Evolutionary conservation across 2,888 invertebrate genomes (phyloP).

Genomic region (Callyntrura guangdongensis): DNA sequence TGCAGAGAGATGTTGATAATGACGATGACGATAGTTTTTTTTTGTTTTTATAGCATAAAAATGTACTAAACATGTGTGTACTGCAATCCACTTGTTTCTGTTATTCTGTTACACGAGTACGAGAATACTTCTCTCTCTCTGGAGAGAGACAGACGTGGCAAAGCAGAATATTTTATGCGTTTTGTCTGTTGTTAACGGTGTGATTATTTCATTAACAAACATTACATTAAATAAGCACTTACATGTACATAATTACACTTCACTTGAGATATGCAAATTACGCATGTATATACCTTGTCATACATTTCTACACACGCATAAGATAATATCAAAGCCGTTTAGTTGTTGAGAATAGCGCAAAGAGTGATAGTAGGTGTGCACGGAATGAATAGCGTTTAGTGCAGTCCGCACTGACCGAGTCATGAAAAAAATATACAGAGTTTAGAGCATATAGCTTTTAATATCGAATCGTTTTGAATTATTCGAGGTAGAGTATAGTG

Average conservation of each 20-base stretch:
- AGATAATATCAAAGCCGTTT: conserved; percentile 35
- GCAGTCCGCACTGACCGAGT: neutral
- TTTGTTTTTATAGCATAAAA: neutral
- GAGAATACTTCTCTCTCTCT: too few species aligned
- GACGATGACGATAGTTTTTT: neutral
- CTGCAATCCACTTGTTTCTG: conserved; percentile 20
- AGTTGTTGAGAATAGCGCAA: neutral
- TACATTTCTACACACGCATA: conserved; percentile 42
- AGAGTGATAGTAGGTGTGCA: neutral
- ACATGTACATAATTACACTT: conserved; percentile 71
- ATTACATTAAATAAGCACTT: conserved; percentile 69
- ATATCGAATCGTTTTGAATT: conserved; percentile 7
- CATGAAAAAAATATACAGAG: conserved; percentile 1
- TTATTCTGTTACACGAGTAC: neutral
- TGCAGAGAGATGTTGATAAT: neutral
- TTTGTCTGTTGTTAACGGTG: conserved; percentile 55
- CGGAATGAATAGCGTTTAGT: neutral
- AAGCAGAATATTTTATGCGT: conserved; percentile 25
- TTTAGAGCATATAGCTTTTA: too few species aligned
- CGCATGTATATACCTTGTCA: conserved; percentile 61
- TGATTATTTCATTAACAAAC: conserved; percentile 73
- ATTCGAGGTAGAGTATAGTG: neutral
- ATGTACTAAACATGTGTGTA: neutral
- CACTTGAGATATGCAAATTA: conserved; percentile 74
- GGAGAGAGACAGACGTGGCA: neutral